A percentile compares a stretch with the other conserved stretches of the same genome.
These are phyloP conservation scores for Tichodroma muraria DNA, from an alignment of 2,113 vertebrate species.

Conservation along the genomic window DNA sequence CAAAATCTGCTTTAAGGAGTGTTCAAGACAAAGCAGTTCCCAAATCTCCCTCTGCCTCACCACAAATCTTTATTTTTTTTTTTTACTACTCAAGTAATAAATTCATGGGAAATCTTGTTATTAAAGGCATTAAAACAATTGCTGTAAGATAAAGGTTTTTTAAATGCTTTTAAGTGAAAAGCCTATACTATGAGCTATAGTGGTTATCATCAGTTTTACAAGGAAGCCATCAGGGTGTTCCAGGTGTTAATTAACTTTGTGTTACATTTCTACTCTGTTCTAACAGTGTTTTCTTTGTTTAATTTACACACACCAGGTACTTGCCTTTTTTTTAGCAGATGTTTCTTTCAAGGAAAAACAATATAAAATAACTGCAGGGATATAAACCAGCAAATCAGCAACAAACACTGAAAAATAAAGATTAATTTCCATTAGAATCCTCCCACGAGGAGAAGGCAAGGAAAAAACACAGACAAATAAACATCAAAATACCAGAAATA, in stretches of 20 bases:
- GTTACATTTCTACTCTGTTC: background rate
- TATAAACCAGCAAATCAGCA: conserved; percentile 88
- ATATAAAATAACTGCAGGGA: conserved; percentile 90
- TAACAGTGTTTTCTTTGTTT: background rate
- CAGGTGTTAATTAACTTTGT: background rate
- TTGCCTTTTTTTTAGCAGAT: conserved; percentile 85
- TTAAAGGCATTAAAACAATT: background rate
- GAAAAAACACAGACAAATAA: background rate
- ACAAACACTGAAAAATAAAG: conserved; percentile 81
- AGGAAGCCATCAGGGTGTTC: background rate
- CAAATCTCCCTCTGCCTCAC: background rate
- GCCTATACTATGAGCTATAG: background rate
- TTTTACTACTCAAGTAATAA: background rate
- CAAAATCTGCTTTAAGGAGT: background rate
- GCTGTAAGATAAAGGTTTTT: background rate
- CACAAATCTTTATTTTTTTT: background rate
- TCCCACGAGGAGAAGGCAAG: background rate
- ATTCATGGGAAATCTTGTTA: background rate
- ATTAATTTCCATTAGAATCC: background rate
- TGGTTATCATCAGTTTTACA: background rate
- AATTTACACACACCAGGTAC: background rate
- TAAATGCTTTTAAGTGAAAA: background rate
- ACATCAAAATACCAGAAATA: background rate
- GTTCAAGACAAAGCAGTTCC: background rate
- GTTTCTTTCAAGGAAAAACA: conserved; percentile 82